Percentiles rank a stretch among this genome's conserved stretches.
These are phyloP conservation scores for Entelurus aequoreus DNA, from an alignment of 2,113 vertebrate species.

Conservation along the genomic window DNA sequence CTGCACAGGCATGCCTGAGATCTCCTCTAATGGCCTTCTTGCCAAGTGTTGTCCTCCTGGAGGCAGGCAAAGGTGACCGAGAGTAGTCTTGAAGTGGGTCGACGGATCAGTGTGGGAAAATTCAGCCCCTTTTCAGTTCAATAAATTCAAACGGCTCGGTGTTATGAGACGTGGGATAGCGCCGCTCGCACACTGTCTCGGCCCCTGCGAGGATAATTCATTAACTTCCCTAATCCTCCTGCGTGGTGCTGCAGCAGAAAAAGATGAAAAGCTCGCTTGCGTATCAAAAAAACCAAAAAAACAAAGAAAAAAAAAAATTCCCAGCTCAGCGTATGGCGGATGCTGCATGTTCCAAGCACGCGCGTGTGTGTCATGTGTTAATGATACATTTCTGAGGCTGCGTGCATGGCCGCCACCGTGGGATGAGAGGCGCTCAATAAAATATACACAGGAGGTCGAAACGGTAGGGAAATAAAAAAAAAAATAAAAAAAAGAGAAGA, in stretches of 20 bases:
- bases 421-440: conserved; percentile 80
- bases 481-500: conserved; percentile 5
- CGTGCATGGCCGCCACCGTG: conserved; percentile 42
- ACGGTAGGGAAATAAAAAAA: conserved; percentile 69
- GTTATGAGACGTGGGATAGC: conserved; percentile 70
- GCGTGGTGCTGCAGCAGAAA: conserved; percentile 63
- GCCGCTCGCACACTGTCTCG: conserved; percentile 63
- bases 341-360: conserved; percentile 52
- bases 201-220: conserved; percentile 69
- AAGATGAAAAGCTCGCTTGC: conserved; percentile 71
- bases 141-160: conserved; percentile 66
- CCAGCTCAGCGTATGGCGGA: conserved; percentile 42
- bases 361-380: conserved; percentile 61
- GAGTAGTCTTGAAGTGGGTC: conserved; percentile 49
- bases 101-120: conserved; percentile 67
- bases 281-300: conserved; percentile 69
- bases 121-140: conserved; percentile 54
- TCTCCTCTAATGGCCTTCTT: conserved; percentile 7
- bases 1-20: not conserved
- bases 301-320: conserved; percentile 66
- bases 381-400: conserved; percentile 77
- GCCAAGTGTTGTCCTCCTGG: conserved; percentile 37
- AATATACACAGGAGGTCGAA: conserved; percentile 80
- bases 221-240: conserved; percentile 71
- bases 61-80: conserved; percentile 35